Evolutionary conservation across 2,797 vertebrate genomes (phyloP).

Genomic region (Semaprochilodus insignis): DNA sequence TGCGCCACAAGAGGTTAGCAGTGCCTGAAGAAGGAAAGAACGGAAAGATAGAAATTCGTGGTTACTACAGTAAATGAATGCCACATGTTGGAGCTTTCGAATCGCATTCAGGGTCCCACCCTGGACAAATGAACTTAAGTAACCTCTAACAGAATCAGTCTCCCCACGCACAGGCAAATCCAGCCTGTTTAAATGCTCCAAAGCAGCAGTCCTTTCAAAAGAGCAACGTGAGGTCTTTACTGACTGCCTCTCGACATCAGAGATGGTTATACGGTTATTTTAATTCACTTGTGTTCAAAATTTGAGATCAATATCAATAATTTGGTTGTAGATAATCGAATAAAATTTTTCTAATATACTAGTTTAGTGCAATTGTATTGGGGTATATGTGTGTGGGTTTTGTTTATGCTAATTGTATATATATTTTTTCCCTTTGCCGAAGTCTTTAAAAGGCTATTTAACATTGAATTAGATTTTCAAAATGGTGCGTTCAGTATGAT

Average conservation of each 20-base stretch:
- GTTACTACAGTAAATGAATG: conserved; percentile 9
- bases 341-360: too few relatives aligned
- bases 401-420: too few relatives aligned
- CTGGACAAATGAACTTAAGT: neutral
- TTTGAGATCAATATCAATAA: too few relatives aligned
- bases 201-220: neutral
- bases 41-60: neutral
- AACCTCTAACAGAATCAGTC: neutral
- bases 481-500: too few relatives aligned
- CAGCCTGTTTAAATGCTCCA: neutral
- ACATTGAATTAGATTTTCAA: too few relatives aligned
- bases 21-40: neutral
- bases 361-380: too few relatives aligned
- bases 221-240: neutral
- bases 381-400: too few relatives aligned
- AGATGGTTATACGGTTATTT: neutral
- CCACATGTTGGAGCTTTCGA: neutral
- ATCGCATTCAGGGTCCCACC: neutral
- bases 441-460: too few relatives aligned
- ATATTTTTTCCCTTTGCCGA: too few relatives aligned
- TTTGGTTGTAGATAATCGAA: too few relatives aligned
- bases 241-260: neutral
- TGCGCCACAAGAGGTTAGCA: neutral
- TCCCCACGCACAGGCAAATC: neutral
- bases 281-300: neutral